Percentiles rank a stretch among this genome's conserved stretches.
phyloP scores from a whole-genome alignment of 2,888 invertebrate genomes.

The Euzophera pinguis region DNA sequence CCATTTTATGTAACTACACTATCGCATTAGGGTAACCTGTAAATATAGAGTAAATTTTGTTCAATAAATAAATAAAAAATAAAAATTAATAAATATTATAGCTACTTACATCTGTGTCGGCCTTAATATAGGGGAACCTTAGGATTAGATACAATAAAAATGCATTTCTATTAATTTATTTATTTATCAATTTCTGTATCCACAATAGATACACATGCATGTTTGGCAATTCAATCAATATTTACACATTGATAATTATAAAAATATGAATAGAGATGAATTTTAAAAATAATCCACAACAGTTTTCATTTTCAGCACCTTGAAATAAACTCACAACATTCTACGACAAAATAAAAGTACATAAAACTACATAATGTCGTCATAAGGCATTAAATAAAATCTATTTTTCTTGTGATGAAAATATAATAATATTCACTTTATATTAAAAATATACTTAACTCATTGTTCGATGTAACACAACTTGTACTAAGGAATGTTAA shows the following conservation, averaged over 20 bases:
- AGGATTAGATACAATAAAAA: conserved; percentile 22
- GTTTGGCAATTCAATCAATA: conserved; percentile 57
- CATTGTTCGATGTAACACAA: conserved; percentile 60
- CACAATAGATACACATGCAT: conserved; percentile 66
- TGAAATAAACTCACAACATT: conserved; percentile 11
- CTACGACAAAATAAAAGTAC: conserved; percentile 32
- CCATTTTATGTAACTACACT: no score
- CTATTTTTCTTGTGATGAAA: conserved; percentile 52
- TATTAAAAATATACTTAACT: conserved; percentile 36
- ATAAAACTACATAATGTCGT: conserved; percentile 49
- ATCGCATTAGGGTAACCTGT: no score
- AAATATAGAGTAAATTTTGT: no score
- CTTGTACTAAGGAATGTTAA: conserved; percentile 59
- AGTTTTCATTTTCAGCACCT: conserved; percentile 1
- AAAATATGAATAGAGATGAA: conserved; percentile 14
- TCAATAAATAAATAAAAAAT: no score
- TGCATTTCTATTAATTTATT: conserved; percentile 46
- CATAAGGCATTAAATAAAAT: conserved; percentile 37
- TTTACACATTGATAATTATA: conserved; percentile 39
- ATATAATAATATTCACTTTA: conserved; percentile 30
- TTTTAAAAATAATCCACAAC: background rate
- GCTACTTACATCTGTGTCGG: no score
- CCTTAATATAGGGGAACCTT: no score
- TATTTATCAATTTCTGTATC: conserved; percentile 80
- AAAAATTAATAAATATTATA: no score